phyloP scores from a whole-genome alignment of 2,888 invertebrate genomes.

The Dioctria rufipes region DNA sequence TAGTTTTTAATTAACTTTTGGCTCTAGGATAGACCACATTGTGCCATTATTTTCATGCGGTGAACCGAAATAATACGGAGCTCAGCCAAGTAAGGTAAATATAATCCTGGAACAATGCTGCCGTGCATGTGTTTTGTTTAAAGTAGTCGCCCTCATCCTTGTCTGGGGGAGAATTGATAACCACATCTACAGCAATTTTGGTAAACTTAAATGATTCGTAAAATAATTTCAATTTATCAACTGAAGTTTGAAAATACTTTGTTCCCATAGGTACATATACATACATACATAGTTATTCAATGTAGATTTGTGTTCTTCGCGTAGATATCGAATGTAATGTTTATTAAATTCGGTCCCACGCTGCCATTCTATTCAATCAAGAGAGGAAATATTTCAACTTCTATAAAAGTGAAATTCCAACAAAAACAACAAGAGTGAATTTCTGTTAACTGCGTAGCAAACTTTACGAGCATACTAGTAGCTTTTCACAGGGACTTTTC shows the following conservation, averaged over 20 bases:
- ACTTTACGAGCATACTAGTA: constrained; percentile 32
- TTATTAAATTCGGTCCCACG: constrained; percentile 1
- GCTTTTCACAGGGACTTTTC: constrained; percentile 43
- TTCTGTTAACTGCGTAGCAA: constrained; percentile 37
- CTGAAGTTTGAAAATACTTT: background rate
- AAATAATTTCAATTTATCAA: constrained; percentile 28
- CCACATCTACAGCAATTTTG: constrained; percentile 1
- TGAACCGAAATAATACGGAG: constrained; percentile 14
- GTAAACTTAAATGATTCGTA: constrained; percentile 32
- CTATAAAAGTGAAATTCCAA: constrained; percentile 22
- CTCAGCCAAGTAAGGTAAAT: constrained; percentile 6
- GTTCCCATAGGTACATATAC: no score
- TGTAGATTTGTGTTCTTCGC: no score
- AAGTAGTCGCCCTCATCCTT: no score
- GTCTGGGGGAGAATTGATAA: constrained; percentile 2
- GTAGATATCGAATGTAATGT: background rate
- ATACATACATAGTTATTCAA: no score
- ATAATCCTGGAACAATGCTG: constrained; percentile 7
- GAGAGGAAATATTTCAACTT: constrained; percentile 27
- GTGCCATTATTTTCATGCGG: constrained; percentile 59
- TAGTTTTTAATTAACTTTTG: constrained; percentile 72
- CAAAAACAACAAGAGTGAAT: constrained; percentile 22
- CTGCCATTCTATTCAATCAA: constrained; percentile 33
- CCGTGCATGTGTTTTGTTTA: no score
- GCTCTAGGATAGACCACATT: constrained; percentile 70